These are phyloP conservation scores for Cassiopea andromeda DNA, from an alignment of 30 jellyfish, hydroid and myxozoan genomes.

Conservation along the genomic window DNA sequence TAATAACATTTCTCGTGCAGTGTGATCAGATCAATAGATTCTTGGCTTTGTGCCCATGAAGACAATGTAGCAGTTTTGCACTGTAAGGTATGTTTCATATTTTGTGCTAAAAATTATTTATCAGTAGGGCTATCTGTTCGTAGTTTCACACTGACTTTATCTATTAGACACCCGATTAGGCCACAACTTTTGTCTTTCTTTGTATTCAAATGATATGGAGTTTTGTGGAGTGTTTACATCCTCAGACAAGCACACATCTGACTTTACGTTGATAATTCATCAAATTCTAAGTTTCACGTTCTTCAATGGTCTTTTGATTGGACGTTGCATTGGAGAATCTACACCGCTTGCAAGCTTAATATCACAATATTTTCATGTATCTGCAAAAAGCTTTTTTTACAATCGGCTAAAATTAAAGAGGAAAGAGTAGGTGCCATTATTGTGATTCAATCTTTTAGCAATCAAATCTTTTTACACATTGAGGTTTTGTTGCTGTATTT, in stretches of 20 bases:
- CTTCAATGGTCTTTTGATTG: too few species aligned
- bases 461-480: not conserved
- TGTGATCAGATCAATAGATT: slow-evolving; percentile 75
- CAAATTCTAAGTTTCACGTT: too few species aligned
- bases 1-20: slow-evolving; percentile 51
- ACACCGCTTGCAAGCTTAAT: too few species aligned
- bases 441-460: not conserved
- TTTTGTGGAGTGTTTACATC: too few species aligned
- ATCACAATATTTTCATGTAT: too few species aligned
- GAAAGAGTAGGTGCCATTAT: slow-evolving; percentile 3
- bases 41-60: slow-evolving; percentile 80
- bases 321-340: too few species aligned
- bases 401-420: not conserved
- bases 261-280: too few species aligned
- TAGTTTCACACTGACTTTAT: too few species aligned
- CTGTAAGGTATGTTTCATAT: slow-evolving; percentile 77
- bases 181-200: too few species aligned
- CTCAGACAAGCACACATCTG: too few species aligned
- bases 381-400: not conserved
- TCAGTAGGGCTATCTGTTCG: not conserved
- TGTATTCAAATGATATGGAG: too few species aligned
- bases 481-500: not conserved
- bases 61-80: slow-evolving; percentile 93
- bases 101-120: not conserved
- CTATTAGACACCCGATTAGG: too few species aligned